Base-by-base conservation (phyloP, 2,888 invertebrate genomes). In the Horisme vitalbata region DNA sequence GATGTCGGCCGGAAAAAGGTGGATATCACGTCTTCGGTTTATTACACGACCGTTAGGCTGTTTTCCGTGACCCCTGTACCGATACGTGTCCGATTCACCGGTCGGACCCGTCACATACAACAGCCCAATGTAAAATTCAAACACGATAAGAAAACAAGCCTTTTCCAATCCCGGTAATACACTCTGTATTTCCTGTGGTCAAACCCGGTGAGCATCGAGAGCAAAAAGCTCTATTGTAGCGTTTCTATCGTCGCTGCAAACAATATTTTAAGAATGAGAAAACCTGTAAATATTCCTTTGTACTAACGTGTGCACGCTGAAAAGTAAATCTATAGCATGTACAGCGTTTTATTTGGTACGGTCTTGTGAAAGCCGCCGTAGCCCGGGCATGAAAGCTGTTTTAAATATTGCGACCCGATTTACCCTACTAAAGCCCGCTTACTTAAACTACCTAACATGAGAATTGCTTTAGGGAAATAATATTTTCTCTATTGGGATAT, bases 21-120 rank as follows among this genome's bases (percentile, higher is more conserved):
- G 62, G 74, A 75, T 75, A 78, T 85, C 86, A 86, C 86, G 86
- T 86, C 78, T 81, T 68, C 69, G 68, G 75, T 87, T 87, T 87
- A 87, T 83, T 79, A 79, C 79, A 78, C 80, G 82, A 81, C 76
- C 82, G 79, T 78, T 77, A 68, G 65, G 69, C 57, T 61, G 63
- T 65, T 73, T 61, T 66, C 63, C 77, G 80, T 81, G 81, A 75
- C 75, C 71, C 71, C 60, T 65, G 59, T 65, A 66, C 68, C 66
- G 68, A 73, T 72, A 85, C 82, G 81, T 83, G 83, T 77, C 62
- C 77, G 70, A 79, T 78, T 74, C 79, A 65, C 62, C 48, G 37
- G 54, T 31, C 35, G 23, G 30, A 26, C 44, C 23, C 20, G 36
- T 41, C 44, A 43, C 24, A 45, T 36, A 27, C 34, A 44, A 43